Evolutionary conservation across 2,888 invertebrate genomes (phyloP).

Genomic region (Coleophora deauratella): DNA sequence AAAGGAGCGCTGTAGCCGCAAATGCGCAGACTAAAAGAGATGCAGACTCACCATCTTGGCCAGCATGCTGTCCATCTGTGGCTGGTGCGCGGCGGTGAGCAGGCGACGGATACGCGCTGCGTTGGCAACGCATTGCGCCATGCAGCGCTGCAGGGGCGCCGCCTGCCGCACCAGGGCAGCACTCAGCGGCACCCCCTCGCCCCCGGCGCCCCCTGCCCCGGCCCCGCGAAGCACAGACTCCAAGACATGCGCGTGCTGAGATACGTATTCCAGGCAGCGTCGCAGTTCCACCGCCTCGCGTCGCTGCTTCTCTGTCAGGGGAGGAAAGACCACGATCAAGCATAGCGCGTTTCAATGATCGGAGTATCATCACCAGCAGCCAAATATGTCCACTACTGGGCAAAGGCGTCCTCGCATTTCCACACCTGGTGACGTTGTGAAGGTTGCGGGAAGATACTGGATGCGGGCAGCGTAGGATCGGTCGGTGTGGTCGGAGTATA

Average conservation of each 20-base stretch:
- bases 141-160: slow-evolving; percentile 62
- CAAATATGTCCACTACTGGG: too few species aligned
- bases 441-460: too few species aligned
- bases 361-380: too few species aligned
- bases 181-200: slow-evolving; percentile 46
- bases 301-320: slow-evolving; percentile 51
- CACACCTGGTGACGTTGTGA: too few species aligned
- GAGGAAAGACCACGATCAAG: not conserved
- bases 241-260: slow-evolving; percentile 62
- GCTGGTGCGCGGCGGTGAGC: slow-evolving; percentile 56
- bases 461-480: too few species aligned
- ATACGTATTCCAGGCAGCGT: slow-evolving; percentile 64
- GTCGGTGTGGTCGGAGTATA: too few species aligned
- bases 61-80: slow-evolving; percentile 67
- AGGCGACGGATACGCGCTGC: slow-evolving; percentile 56
- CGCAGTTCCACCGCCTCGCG: slow-evolving; percentile 59
- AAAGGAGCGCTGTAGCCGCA: too few species aligned
- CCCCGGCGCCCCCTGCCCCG: slow-evolving; percentile 20
- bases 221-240: slow-evolving; percentile 58
- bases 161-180: slow-evolving; percentile 61
- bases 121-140: slow-evolving; percentile 67
- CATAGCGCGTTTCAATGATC: too few species aligned
- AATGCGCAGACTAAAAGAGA: not conserved
- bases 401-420: too few species aligned
- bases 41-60: slow-evolving; percentile 58